Evolutionary conservation across 2,888 invertebrate genomes (phyloP), one percentile per base, ranked within the genome.

Genomic region (Laspeyria flexula): DNA sequence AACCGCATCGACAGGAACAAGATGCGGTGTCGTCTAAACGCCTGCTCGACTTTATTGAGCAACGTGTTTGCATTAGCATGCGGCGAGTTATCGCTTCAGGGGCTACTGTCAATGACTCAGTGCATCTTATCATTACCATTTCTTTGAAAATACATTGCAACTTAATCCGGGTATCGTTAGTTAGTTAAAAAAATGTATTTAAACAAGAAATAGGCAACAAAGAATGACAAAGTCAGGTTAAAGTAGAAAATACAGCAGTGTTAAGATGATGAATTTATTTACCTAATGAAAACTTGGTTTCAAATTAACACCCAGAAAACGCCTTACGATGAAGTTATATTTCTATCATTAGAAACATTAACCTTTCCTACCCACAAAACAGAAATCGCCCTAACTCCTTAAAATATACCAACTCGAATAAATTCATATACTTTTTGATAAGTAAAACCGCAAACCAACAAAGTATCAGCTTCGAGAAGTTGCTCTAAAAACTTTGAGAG

Each of bases 401-500:
- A 34, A 16, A 18, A n/a, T 5, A n/a, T 35, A 10, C 10, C 15
- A 1, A 10, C 9, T n/a, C 11, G 1, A 11, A 37, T 7, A n/a
- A 13, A 39, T 27, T 9, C 15, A 39, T 45, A 43, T 37, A 12
- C 18, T 13, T 41, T 45, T 34, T 34, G 10, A 33, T 54, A 45
- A 43, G 43, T 55, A 59, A 60, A 58, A 59, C 52, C 47, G 45
- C 29, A 27, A 56, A 61, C 50, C 34, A 40, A 45, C 48, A 53
- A 56, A 55, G 55, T 57, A 49, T 60, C 43, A 41, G 40, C 54
- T 50, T 62, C 42, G 44, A 54, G 57, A 58, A 75, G 60, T 73
- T 74, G 65, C 73, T 71, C 75, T 75, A 79, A 79, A 78, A 77
- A 80, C 64, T 83, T 81, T 77, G 69, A 77, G 78, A 79, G 77